A percentile compares a stretch with the other conserved stretches of the same genome.
phyloP scores from a whole-genome alignment of 2,797 vertebrate species.

The Heliangelus exortis region DNA sequence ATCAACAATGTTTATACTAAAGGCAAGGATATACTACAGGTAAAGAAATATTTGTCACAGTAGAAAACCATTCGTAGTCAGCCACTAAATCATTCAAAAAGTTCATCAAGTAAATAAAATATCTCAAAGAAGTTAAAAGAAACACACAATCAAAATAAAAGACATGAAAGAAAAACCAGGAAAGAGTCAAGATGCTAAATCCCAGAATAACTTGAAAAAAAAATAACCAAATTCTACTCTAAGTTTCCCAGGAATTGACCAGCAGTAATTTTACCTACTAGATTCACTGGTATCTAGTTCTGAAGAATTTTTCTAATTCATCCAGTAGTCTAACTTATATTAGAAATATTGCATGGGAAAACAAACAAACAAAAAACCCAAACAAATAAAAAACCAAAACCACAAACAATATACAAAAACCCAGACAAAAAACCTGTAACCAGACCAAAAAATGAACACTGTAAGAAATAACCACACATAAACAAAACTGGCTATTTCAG shows the following conservation, averaged over 20 bases:
- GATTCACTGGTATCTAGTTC: background rate
- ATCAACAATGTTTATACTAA: background rate
- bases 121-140: background rate
- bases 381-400: too few species aligned
- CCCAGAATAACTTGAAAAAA: background rate
- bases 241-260: background rate
- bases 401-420: too few species aligned
- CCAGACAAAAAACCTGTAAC: background rate
- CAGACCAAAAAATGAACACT: background rate
- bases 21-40: background rate
- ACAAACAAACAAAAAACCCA: background rate
- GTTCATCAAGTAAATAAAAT: background rate
- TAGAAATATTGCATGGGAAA: background rate
- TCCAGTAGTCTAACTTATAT: background rate
- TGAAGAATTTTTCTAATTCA: background rate
- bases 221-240: background rate
- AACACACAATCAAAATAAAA: background rate
- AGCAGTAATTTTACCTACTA: background rate
- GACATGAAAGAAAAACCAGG: background rate
- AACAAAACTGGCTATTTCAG: background rate
- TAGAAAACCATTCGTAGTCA: background rate
- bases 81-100: background rate
- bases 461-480: background rate
- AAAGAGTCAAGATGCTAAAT: background rate
- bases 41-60: background rate